These are phyloP conservation scores for Dipodomys merriami DNA, from an alignment of 2,113 vertebrate species.

Conservation along the genomic window DNA sequence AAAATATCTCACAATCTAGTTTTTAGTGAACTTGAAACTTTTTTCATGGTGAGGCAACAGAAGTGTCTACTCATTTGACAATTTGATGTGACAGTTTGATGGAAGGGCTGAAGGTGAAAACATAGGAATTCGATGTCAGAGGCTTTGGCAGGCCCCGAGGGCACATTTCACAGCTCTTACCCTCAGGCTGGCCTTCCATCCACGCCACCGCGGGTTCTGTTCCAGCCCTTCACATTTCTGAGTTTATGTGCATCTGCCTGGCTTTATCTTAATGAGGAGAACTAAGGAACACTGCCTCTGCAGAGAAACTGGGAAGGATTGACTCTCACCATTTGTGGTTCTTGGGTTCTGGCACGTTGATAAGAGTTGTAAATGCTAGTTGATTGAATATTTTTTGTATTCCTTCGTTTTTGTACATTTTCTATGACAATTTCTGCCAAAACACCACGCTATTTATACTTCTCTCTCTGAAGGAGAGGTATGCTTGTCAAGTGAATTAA, in stretches of 20 bases:
- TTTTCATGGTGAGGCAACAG: neutral
- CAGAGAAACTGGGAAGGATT: neutral
- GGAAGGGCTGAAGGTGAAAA: slow-evolving; percentile 12
- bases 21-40: neutral
- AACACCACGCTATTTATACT: neutral
- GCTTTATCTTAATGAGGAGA: slow-evolving; percentile 16
- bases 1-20: neutral
- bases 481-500: neutral
- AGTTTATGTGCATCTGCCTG: neutral
- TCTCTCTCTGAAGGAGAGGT: neutral
- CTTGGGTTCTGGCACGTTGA: neutral
- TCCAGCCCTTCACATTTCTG: neutral
- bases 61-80: neutral
- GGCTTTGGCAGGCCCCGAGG: no score
- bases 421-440: neutral
- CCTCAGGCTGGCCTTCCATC: neutral
- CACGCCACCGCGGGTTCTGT: neutral
- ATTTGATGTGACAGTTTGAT: neutral
- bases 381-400: neutral
- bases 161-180: neutral
- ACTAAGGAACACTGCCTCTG: neutral
- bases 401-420: neutral
- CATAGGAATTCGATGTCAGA: neutral
- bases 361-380: neutral
- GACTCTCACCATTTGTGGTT: neutral